Percentiles rank a stretch among this genome's conserved stretches.
Evolutionary conservation across 1,140 invertebrate species (phyloP).

Genomic region (Olivierus martensii): DNA sequence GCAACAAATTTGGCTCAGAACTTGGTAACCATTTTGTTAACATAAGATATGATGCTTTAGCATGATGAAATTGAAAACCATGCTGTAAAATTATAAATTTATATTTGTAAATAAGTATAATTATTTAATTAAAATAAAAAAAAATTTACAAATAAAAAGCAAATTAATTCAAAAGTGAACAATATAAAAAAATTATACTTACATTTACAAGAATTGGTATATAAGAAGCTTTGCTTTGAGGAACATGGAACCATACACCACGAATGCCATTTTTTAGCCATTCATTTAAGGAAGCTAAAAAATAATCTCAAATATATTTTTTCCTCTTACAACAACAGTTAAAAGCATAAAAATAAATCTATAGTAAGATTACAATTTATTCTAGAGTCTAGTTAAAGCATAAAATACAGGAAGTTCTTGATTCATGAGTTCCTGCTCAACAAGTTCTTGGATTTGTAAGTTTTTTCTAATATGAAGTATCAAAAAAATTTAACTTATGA

Average conservation of each 20-base stretch:
- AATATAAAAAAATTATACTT: slow-evolving; percentile 17
- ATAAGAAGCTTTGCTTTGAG: slow-evolving; percentile 50
- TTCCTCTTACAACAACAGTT: too few relatives aligned
- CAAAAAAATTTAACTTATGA: too few relatives aligned
- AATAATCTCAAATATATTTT: slow-evolving; percentile 14
- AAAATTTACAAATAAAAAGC: background rate
- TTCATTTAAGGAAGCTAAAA: slow-evolving; percentile 51
- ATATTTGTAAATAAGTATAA: background rate
- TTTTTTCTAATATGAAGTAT: too few relatives aligned
- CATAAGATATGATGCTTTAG: slow-evolving; percentile 56
- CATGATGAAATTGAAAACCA: slow-evolving; percentile 78
- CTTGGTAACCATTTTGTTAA: slow-evolving; percentile 63
- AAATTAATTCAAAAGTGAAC: background rate
- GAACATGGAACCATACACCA: slow-evolving; percentile 69
- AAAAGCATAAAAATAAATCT: too few relatives aligned
- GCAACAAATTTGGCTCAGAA: slow-evolving; percentile 49
- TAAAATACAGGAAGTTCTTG: too few relatives aligned
- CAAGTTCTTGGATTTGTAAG: too few relatives aligned
- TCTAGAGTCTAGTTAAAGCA: too few relatives aligned
- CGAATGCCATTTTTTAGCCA: slow-evolving; percentile 51
- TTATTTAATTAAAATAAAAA: background rate
- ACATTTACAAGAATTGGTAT: slow-evolving; percentile 59
- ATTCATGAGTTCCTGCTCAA: too few relatives aligned
- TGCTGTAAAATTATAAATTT: slow-evolving; percentile 34
- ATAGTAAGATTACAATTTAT: too few relatives aligned